Evolutionary conservation across 1,140 invertebrate species (phyloP), one percentile per base, ranked within the genome.

Genomic region (Chlorops oryzae): DNA sequence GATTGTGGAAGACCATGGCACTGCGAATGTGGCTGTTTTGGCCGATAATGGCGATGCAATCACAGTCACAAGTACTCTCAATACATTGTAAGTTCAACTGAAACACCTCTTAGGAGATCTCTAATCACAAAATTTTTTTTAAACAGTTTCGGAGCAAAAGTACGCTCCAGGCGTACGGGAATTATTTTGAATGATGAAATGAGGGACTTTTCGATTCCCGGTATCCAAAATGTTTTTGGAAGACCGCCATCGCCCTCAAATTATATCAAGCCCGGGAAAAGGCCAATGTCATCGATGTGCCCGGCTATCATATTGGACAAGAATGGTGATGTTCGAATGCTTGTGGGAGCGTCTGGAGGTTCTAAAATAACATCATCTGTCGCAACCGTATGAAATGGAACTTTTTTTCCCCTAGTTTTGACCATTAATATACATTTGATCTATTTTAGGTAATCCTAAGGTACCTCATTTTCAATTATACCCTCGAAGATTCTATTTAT

Each of bases 151-250:
- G 91, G 90, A 5, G 83, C 86, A 23, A 83, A 83, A 35, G 74
- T 89, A 44, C 75, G 82, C 1, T 90, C 88, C 1, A 73, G 80
- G 20, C 80, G 79, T 49, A 96, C 94, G 0, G 96, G 95, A 20
- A 91, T 99, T 35, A 76, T 98, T 17, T 81, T 94, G 57, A 99
- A 98, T 75, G 86, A 91, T 68, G 85, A 86, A 51, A 98, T 98
- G 93, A 91, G 97, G 68, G 95, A 98, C 68, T 98, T 99, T 72
- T 90, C 90, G 0, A 81, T 85, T 5, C 87, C 90, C 0, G 83
- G 82, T 2, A 76, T 82, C 54, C 73, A 77, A 2, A 98, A 92
- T 74, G 81, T 79, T 47, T 96, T 88, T 65, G 86, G 84, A 0
- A 58, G 96, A 25, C 83, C 87, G 7, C 84, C 88, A 0, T 88